Evolutionary conservation across 2,113 vertebrate genomes (phyloP).

Genomic region (Phodopus roborovskii): DNA sequence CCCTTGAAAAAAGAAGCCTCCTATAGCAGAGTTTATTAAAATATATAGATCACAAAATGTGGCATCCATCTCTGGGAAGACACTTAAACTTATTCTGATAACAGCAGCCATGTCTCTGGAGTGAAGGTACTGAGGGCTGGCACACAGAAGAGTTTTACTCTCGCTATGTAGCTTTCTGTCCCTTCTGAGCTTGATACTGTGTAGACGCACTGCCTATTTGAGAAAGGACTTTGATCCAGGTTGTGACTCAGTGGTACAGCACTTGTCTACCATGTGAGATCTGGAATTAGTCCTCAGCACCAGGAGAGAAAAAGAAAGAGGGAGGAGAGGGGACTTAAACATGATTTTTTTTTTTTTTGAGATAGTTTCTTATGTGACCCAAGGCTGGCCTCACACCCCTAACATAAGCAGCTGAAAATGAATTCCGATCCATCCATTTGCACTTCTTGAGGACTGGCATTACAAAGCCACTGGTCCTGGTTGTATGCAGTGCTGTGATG

Average conservation of each 20-base stretch:
- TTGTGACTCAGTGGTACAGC: neutral
- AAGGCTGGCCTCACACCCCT: neutral
- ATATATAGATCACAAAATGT: neutral
- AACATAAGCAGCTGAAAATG: neutral
- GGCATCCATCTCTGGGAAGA: neutral
- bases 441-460: neutral
- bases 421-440: neutral
- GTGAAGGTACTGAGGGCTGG: neutral
- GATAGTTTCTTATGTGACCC: neutral
- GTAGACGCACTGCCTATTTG: neutral
- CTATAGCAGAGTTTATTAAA: slow-evolving; percentile 1
- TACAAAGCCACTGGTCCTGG: neutral
- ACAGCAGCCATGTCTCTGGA: neutral
- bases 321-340: neutral
- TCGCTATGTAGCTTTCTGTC: neutral
- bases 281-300: neutral
- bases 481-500: neutral
- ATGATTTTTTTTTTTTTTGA: neutral
- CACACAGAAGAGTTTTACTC: neutral
- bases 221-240: neutral
- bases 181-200: slow-evolving; percentile 26
- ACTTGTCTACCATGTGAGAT: neutral
- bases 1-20: neutral
- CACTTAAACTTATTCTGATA: neutral
- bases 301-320: neutral